phyloP scores from a whole-genome alignment of 2,113 vertebrate species.

The Seriola quinqueradiata region DNA sequence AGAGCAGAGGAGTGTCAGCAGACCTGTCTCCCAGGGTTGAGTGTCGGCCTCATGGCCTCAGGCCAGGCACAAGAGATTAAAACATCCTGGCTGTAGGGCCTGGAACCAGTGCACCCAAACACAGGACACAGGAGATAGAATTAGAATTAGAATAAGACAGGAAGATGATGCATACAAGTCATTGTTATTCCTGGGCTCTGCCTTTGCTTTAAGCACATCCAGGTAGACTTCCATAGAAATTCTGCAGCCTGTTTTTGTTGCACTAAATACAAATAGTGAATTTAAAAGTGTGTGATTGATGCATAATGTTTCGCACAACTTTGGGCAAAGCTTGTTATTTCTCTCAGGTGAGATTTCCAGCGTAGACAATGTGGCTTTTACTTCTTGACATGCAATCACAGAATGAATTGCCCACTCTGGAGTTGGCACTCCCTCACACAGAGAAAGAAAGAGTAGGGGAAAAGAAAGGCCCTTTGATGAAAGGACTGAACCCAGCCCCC shows the following conservation, averaged over 20 bases:
- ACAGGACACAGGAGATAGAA: constrained; percentile 40
- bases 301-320: constrained; percentile 35
- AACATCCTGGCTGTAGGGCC: constrained; percentile 74
- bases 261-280: constrained; percentile 33
- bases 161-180: constrained; percentile 50
- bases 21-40: constrained; percentile 78
- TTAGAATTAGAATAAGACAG: constrained; percentile 64
- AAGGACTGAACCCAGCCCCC: constrained; percentile 75
- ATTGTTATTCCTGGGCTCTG: constrained; percentile 64
- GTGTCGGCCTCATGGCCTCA: constrained; percentile 75
- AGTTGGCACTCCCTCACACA: constrained; percentile 73
- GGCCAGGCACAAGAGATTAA: constrained; percentile 80
- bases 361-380: constrained; percentile 42
- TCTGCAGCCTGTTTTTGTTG: constrained; percentile 27
- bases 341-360: constrained; percentile 44
- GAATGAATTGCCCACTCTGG: constrained; percentile 79
- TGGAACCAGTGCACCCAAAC: constrained; percentile 60
- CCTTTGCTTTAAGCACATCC: constrained; percentile 1
- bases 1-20: constrained; percentile 83
- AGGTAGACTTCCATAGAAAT: constrained; percentile 19
- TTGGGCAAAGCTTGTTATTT: constrained; percentile 36
- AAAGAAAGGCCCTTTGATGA: constrained; percentile 78
- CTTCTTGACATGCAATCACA: constrained; percentile 56
- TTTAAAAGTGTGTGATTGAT: constrained; percentile 13
- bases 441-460: constrained; percentile 47